Conservation (phyloP, 2,113 vertebrate species). For the Cygnus buccinator region DNA sequence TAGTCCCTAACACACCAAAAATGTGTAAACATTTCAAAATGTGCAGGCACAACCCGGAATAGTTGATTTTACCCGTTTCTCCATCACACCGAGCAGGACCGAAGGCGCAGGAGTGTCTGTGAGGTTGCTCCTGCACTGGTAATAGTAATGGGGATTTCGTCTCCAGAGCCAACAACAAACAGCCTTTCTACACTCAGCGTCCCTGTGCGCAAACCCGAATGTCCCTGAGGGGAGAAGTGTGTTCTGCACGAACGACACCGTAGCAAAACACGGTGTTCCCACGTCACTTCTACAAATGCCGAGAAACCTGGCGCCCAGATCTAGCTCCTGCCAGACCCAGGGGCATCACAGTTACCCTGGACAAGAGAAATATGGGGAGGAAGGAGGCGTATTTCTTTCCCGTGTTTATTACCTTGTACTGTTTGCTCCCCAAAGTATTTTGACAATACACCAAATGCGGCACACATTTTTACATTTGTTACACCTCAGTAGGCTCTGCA, state of each 20-base stretch:
- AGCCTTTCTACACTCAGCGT: rapidly evolving
- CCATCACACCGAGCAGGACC: neutral
- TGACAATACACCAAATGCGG: neutral
- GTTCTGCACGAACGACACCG: rapidly evolving
- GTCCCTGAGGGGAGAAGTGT: neutral
- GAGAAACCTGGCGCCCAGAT: neutral
- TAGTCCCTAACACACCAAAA: neutral
- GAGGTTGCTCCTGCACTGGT: neutral
- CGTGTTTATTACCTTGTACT: neutral
- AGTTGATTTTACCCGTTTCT: neutral
- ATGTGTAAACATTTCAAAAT: neutral
- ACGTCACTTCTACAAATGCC: neutral
- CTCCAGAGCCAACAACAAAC: neutral
- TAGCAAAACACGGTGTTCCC: neutral
- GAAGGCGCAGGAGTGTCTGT: neutral
- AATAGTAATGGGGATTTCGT: neutral
- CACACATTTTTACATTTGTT: neutral
- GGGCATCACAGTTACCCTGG: neutral
- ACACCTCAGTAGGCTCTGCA: too few relatives aligned
- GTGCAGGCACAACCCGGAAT: neutral
- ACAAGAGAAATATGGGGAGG: neutral
- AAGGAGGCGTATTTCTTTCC: neutral
- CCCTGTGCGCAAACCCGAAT: neutral
- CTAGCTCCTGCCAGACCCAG: neutral
- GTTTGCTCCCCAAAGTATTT: neutral